These are phyloP conservation scores for Petrolisthes cinctipes DNA, from an alignment of 2,888 invertebrate genomes.

Conservation along the genomic window DNA sequence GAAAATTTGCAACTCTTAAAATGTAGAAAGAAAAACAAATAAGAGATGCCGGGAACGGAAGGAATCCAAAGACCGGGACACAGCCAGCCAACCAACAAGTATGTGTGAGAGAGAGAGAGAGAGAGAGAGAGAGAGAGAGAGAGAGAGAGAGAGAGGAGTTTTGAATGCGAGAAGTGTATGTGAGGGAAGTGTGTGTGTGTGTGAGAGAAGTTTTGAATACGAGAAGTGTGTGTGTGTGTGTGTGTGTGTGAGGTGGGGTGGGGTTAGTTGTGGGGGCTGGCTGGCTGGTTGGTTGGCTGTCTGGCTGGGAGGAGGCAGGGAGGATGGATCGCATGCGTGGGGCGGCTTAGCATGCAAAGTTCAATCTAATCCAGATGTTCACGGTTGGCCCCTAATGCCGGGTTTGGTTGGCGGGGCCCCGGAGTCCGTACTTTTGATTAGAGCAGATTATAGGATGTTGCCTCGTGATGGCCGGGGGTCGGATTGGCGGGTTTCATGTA, in stretches of 20 bases:
- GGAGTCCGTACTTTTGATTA: constrained; percentile 45
- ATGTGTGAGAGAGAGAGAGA: too few relatives aligned
- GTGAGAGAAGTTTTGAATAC: too few relatives aligned
- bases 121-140: too few relatives aligned
- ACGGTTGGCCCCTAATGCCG: constrained; percentile 29
- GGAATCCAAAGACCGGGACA: neutral
- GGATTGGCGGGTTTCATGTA: constrained; percentile 39
- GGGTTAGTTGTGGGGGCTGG: neutral
- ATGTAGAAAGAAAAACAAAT: too few relatives aligned
- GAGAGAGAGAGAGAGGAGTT: too few relatives aligned
- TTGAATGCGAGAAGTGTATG: too few relatives aligned
- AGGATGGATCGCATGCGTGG: constrained; percentile 33
- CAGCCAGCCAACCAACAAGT: neutral
- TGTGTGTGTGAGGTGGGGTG: neutral
- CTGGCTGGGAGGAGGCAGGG: neutral
- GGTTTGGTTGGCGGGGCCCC: constrained; percentile 27
- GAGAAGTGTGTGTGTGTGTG: too few relatives aligned
- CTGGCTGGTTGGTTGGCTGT: too few relatives aligned
- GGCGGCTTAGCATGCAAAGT: constrained; percentile 28
- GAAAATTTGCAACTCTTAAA: too few relatives aligned
- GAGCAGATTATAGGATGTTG: constrained; percentile 44
- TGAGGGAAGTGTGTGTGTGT: too few relatives aligned
- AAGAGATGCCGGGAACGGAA: too few relatives aligned
- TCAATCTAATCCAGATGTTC: constrained; percentile 42
- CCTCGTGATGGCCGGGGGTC: constrained; percentile 23